phyloP scores from a whole-genome alignment of 2,113 vertebrate genomes.

The Carlito syrichta region DNA sequence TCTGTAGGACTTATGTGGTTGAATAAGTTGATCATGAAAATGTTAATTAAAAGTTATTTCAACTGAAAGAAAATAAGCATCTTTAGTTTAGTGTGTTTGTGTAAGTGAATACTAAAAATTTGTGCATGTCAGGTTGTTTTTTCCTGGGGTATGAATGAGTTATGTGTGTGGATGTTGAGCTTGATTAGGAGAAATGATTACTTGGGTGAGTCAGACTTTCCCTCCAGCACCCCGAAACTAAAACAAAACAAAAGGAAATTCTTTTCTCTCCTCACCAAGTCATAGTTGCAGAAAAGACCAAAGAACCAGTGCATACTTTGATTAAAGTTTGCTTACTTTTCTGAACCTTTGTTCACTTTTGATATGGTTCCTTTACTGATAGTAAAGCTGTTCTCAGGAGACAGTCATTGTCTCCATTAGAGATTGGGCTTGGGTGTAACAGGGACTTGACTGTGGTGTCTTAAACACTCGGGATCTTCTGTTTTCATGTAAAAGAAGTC shows the following conservation, averaged over 20 bases:
- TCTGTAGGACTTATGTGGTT: background rate
- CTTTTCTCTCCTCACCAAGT: background rate
- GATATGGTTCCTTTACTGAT: background rate
- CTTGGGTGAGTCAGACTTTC: background rate
- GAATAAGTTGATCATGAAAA: background rate
- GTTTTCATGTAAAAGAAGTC: background rate
- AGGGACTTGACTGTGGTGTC: background rate
- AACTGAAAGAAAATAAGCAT: background rate
- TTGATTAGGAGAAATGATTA: background rate
- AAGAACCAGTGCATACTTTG: background rate
- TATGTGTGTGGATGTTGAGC: background rate
- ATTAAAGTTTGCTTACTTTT: background rate
- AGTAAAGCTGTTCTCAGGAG: background rate
- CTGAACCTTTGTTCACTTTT: background rate
- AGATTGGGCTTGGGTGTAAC: background rate
- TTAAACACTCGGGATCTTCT: background rate
- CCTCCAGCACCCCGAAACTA: background rate
- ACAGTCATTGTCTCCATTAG: background rate
- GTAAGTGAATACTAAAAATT: background rate
- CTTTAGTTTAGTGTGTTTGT: background rate
- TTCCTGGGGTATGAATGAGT: background rate
- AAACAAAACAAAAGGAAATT: background rate
- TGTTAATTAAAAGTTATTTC: background rate
- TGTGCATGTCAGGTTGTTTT: background rate
- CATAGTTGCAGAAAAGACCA: background rate